These are phyloP conservation scores for Rhinoderma darwinii DNA, from an alignment of 2,113 vertebrate genomes.

Conservation along the genomic window DNA sequence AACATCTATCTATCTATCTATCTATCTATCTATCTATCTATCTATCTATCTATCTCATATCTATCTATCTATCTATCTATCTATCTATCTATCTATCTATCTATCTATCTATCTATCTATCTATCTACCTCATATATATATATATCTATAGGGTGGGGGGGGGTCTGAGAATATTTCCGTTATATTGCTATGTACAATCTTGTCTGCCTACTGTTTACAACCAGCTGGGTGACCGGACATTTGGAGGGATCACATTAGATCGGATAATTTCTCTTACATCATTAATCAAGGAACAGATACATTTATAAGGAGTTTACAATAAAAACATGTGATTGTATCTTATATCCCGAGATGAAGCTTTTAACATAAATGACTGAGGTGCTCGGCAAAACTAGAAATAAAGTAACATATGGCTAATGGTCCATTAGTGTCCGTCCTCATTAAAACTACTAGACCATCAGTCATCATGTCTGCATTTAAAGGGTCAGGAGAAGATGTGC, in stretches of 20 bases:
- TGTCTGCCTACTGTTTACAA: no score
- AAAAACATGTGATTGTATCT: background rate
- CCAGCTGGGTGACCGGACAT: background rate
- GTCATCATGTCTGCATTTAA: background rate
- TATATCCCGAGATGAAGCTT: background rate
- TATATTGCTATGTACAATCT: no score
- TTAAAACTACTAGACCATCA: background rate
- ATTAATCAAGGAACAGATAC: background rate
- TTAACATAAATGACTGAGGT: background rate
- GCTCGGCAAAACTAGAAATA: background rate
- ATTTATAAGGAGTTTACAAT: background rate
- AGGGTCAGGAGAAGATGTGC: background rate
- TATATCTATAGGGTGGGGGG: no score
- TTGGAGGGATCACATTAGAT: background rate
- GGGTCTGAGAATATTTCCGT: no score
- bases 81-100: no score
- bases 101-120: no score
- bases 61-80: no score
- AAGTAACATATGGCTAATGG: slow-evolving; percentile 36
- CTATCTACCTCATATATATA: background rate
- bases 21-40: no score
- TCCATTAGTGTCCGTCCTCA: slow-evolving; percentile 27
- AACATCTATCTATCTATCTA: slow-evolving; percentile 1
- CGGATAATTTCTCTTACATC: background rate
- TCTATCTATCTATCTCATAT: no score